A percentile compares a stretch with the other conserved stretches of the same genome.
These are phyloP conservation scores for Hirtodrosophila duncani DNA, from an alignment of 2,888 invertebrate species.

Conservation along the genomic window DNA sequence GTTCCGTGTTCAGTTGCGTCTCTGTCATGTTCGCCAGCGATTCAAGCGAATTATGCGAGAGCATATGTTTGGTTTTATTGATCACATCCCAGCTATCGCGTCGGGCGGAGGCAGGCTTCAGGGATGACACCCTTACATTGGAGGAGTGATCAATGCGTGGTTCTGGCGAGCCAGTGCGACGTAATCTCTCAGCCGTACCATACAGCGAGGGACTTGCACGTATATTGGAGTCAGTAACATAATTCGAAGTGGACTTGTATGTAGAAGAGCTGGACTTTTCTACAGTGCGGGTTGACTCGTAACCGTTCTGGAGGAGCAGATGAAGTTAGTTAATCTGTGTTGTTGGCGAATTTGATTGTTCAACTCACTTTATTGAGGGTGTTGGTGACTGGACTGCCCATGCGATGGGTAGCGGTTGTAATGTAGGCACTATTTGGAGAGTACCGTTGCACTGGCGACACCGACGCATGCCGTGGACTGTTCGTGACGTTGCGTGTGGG, in stretches of 20 bases:
- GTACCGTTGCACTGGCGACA: constrained; percentile 77
- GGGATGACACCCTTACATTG: constrained; percentile 82
- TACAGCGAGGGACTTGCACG: constrained; percentile 81
- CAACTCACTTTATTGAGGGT: constrained; percentile 50
- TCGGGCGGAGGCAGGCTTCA: constrained; percentile 81
- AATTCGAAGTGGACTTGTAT: constrained; percentile 80
- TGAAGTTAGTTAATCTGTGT: neutral
- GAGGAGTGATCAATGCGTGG: constrained; percentile 81
- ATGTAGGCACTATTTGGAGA: constrained; percentile 81
- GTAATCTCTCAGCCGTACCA: constrained; percentile 75
- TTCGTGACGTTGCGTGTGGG: constrained; percentile 68
- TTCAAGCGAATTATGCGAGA: constrained; percentile 85
- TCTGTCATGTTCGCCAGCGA: constrained; percentile 85
- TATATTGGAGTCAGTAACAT: constrained; percentile 76
- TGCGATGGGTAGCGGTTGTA: constrained; percentile 78
- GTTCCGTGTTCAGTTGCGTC: constrained; percentile 80
- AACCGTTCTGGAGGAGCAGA: constrained; percentile 59
- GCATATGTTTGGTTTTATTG: constrained; percentile 87
- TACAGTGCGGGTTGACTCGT: constrained; percentile 75
- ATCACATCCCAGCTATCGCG: constrained; percentile 91
- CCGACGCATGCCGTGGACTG: constrained; percentile 76
- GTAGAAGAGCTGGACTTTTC: constrained; percentile 78
- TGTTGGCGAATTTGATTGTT: too few relatives aligned
- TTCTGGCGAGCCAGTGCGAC: constrained; percentile 80
- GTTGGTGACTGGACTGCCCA: constrained; percentile 76